phyloP scores from a whole-genome alignment of 2,888 invertebrate genomes.

The Pammene aurita region DNA sequence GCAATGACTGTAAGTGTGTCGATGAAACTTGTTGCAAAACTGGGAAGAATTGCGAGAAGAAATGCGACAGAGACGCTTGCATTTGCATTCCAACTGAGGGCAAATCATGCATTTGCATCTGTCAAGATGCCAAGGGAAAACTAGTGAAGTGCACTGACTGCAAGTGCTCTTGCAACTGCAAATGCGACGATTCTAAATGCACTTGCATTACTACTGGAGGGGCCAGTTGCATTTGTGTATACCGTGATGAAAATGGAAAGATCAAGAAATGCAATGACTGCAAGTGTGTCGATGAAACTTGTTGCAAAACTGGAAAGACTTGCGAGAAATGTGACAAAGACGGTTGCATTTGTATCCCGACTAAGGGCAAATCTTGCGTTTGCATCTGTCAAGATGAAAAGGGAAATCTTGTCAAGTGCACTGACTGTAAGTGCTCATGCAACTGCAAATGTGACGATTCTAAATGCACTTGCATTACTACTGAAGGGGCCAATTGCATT shows the following conservation, averaged over 20 bases:
- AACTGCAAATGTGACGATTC: neutral
- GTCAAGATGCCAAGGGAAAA: conserved; percentile 39
- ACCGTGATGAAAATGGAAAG: conserved; percentile 40
- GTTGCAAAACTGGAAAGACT: neutral
- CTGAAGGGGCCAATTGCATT: conserved; percentile 47
- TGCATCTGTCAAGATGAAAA: conserved; percentile 47
- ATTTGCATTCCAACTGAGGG: conserved; percentile 47
- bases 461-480: neutral
- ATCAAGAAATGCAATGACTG: conserved; percentile 37
- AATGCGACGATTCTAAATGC: conserved; percentile 53
- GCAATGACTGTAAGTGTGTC: conserved; percentile 47
- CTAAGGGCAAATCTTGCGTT: conserved; percentile 48
- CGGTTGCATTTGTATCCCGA: conserved; percentile 46
- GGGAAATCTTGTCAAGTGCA: conserved; percentile 45
- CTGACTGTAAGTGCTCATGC: conserved; percentile 50
- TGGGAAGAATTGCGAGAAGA: conserved; percentile 25
- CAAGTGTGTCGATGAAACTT: conserved; percentile 6
- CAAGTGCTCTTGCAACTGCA: conserved; percentile 44
- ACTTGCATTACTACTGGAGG: conserved; percentile 55
- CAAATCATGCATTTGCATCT: conserved; percentile 49
- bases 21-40: conserved; percentile 3
- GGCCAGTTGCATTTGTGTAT: conserved; percentile 49
- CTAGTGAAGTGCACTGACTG: conserved; percentile 51
- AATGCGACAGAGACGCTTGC: conserved; percentile 51
- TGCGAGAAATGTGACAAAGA: conserved; percentile 29